Base-by-base conservation (phyloP, 2,888 invertebrate genomes). In the Drosophila colorata region DNA sequence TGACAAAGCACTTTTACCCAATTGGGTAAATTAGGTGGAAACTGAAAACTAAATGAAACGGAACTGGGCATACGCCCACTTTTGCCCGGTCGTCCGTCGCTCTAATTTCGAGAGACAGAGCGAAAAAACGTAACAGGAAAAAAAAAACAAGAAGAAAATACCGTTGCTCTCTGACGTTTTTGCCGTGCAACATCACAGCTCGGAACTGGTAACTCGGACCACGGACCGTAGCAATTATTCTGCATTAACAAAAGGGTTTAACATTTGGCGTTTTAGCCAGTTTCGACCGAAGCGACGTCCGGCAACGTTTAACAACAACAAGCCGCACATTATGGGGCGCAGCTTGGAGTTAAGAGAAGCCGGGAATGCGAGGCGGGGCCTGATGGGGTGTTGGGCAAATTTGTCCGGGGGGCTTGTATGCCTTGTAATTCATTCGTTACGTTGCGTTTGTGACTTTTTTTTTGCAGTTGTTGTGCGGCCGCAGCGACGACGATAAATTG, bases 1-100 rank as follows among this genome's bases (percentile, higher is more conserved):
- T 90, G 90, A 90, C 85, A 87, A 90, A 90, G 89, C 89, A 88
- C 89, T 84, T 90, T 88, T 87, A 80, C 87, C 90, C 88, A 90
- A 89, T 87, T 88, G 89, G 88, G 79, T 89, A 88, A 89, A 90
- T 89, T 90, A 90, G 89, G 88, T 87, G 88, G 80, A 90, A 89
- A 90, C 84, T 85, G 82, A 84, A 90, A 89, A 87, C 85, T 86
- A 88, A 86, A 86, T 88, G 85, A 87, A 87, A 81, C 85, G 85
- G 79, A 86, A 88, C 85, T 80, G 55, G 79, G 61, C 78, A 73
- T 67, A 78, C 88, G 83, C 87, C 84, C 83, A 75, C 73, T 65
- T 76, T 71, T 68, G 55, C 31, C 77, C 63, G 65, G 40, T 61
- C 57, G 51, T 48, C 65, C 65, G 69, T 83, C 60, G 87, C 81